Percentiles rank a stretch among this genome's conserved stretches.
phyloP scores from a whole-genome alignment of 2,888 invertebrate species.

The Zygaena filipendulae region DNA sequence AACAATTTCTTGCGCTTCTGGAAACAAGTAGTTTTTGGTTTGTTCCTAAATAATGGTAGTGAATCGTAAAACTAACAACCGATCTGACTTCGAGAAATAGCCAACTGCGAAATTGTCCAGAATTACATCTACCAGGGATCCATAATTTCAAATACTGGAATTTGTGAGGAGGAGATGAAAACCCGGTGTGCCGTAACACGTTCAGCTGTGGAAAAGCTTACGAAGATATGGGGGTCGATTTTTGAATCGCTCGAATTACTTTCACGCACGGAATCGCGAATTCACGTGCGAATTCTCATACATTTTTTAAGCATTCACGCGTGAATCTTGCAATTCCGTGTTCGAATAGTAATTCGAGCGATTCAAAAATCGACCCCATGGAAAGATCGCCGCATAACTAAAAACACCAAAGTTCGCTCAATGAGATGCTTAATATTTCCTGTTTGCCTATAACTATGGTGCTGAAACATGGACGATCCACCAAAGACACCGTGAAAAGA shows the following conservation, averaged over 20 bases:
- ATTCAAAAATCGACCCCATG: no score
- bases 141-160: conserved; percentile 3
- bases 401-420: no score
- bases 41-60: conserved; percentile 4
- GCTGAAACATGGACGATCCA: conserved; percentile 1
- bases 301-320: no score
- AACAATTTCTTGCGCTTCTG: not conserved
- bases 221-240: conserved; percentile 4
- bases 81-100: conserved; percentile 1
- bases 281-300: no score
- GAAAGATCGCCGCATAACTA: no score
- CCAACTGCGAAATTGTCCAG: conserved; percentile 1
- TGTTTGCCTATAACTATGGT: conserved; percentile 4
- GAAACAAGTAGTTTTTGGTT: not conserved
- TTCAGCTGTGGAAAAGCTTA: conserved; percentile 6
- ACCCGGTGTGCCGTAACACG: conserved; percentile 5
- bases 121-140: no score
- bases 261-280: no score
- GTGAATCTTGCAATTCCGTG: no score
- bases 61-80: conserved; percentile 3
- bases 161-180: conserved; percentile 4
- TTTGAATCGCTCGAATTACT: no score
- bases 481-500: no score
- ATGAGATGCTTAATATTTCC: no score
- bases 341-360: no score